Percentiles rank a stretch among this genome's conserved stretches.
Evolutionary conservation across 1,140 invertebrate species (phyloP).

Genomic region (Samia ricini): DNA sequence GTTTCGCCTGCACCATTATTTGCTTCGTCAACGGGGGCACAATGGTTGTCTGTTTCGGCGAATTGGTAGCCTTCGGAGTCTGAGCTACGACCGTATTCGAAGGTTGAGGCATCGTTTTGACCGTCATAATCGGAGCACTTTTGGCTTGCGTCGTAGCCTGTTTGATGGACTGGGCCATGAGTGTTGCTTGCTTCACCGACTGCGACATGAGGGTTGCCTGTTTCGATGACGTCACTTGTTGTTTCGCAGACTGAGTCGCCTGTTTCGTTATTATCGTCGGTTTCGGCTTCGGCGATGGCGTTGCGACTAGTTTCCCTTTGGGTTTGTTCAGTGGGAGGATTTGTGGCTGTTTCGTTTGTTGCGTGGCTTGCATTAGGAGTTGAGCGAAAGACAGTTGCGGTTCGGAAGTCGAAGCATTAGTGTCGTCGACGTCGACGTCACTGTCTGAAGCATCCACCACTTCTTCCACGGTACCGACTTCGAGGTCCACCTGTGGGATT

Average conservation of each 20-base stretch:
- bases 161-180: constrained; percentile 40
- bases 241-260: constrained; percentile 7
- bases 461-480: constrained; percentile 46
- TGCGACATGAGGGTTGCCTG: constrained; percentile 30
- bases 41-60: constrained; percentile 29
- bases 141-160: constrained; percentile 38
- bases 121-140: constrained; percentile 1
- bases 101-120: constrained; percentile 3
- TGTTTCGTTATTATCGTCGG: constrained; percentile 37
- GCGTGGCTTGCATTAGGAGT: constrained; percentile 57
- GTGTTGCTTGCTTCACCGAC: constrained; percentile 41
- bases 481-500: constrained; percentile 49
- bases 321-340: constrained; percentile 10
- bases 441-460: constrained; percentile 56
- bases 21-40: neutral
- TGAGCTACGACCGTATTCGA: neutral
- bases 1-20: neutral
- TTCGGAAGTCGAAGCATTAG: constrained; percentile 26
- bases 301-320: constrained; percentile 22
- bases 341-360: constrained; percentile 18
- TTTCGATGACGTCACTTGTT: constrained; percentile 16
- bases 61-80: constrained; percentile 14
- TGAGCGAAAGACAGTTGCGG: constrained; percentile 57
- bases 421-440: constrained; percentile 67
- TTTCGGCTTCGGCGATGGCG: constrained; percentile 45